Base-by-base conservation (phyloP, 2,113 vertebrate genomes). In the Pipa parva region DNA sequence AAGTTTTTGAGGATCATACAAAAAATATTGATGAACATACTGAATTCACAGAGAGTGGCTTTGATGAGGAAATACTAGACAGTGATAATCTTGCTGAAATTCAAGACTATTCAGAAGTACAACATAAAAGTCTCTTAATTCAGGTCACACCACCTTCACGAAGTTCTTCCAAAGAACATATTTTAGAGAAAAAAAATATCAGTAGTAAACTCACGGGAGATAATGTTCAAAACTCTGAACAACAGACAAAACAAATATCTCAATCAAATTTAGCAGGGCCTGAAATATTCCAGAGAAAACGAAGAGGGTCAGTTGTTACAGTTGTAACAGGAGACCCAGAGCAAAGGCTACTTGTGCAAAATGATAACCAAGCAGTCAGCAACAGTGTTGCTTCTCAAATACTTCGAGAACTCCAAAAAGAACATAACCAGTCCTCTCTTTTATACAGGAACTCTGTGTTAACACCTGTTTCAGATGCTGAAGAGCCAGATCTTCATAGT, bases 281-380 rank as follows among this genome's bases (percentile, higher is more conserved):
- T 33, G 69, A 50, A 22, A 13, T 45, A 26, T 9, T 27, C n/a
- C 73, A 48, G 29, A 73, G 64, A 59, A 75, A 71, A 18, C 77
- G 71, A 37, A 83, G 72, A 74, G 67, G 65, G 1, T 85, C 85
- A 2, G 77, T 80, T 46, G 64, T 72, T 22, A 82, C 80, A 7
- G 75, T 81, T 11, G 63, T 78, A 73, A 76, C 63, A 58, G 80
- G 73, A 39, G 74, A 71, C 56, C 51, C 75, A 42, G 74, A 89
- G 56, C 75, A 62, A 76, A 82, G 75, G 12, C 67, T 78, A 4
- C 48, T 77, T 48, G 70, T 85, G 71, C 86, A 85, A 74, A 73
- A 64, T 0, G 67, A 83, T 15, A 46, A 37, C 27, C 66, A 73
- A 37, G 6, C 28, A 2, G 21, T 25, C 11, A 31, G 64, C 21